Percentiles rank a stretch among this genome's conserved stretches.
phyloP scores from a whole-genome alignment of 2,113 vertebrate species.

The Falco punctatus region DNA sequence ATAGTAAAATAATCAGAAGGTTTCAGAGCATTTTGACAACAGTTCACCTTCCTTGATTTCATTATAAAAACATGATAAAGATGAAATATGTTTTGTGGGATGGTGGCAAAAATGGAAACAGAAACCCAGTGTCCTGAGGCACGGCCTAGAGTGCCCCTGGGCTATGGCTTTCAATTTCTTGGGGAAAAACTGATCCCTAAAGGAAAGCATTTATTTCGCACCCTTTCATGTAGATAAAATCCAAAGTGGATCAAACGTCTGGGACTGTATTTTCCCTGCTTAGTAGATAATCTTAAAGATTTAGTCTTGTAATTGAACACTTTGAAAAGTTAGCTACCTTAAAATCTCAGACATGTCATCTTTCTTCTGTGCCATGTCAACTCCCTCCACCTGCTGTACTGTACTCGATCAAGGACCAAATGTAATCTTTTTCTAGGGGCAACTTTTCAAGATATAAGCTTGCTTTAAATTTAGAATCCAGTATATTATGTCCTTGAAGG shows the following conservation, averaged over 20 bases:
- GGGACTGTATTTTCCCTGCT: neutral
- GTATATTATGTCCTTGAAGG: neutral
- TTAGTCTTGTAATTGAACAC: neutral
- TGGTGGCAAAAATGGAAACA: neutral
- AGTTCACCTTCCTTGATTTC: neutral
- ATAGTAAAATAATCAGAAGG: neutral
- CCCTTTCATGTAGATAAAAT: neutral
- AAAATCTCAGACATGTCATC: neutral
- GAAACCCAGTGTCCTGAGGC: neutral
- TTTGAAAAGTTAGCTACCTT: slow-evolving; percentile 17
- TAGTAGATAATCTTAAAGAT: neutral
- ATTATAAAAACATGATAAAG: neutral
- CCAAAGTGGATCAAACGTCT: neutral
- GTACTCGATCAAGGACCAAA: neutral
- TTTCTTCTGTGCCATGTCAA: neutral
- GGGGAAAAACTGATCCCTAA: neutral
- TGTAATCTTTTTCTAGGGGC: neutral
- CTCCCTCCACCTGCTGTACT: neutral
- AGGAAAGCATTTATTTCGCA: neutral
- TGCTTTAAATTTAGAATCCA: neutral
- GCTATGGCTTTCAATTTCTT: neutral
- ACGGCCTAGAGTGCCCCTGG: neutral
- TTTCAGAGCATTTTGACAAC: neutral
- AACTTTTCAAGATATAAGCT: neutral
- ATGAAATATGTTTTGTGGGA: neutral